Evolutionary conservation across 92 coral and sea anemone genomes (phyloP), one percentile per base, ranked within the genome.

Genomic region (Zoanthus gigantus): DNA sequence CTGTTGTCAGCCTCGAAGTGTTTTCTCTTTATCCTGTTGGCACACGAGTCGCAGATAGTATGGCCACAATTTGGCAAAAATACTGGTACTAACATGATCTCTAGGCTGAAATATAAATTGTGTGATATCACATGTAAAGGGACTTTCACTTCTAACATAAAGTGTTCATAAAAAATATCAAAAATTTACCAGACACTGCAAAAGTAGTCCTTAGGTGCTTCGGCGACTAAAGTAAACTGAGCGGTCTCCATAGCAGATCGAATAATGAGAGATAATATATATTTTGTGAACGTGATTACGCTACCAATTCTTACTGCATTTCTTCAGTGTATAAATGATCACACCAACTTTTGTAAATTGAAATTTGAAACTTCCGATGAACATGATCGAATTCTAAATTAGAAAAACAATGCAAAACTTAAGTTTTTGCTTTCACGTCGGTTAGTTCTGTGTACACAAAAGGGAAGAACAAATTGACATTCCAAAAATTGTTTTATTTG

Each of bases 141-240:
- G 30, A 6, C 78, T 42, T 17, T 37, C 13, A 42, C 53, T 34
- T 74, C 10, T 74, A 23, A 23, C 15, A 17, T 29, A 12, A 47
- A 74, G 15, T 0, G 0, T 42, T 29, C 13, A 48, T 9, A 11
- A 29, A 16, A 50, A 76, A 1, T 54, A 6, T 9, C 9, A 28
- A 52, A 50, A 50, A 77, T 68, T 58, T 78, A 78, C 83, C 83
- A 78, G 18, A 58, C 83, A 32, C 47, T 42, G 53, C 83, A 78
- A 9, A 58, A 34, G 65, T 78, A 56, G 42, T 34, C 53, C 0
- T 53, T 44, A 7, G 83, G 83, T 57, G 83, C 65, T 32, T 78
- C 83, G 31, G 52, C 83, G 32, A 78, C 46, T 32, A 78, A 4
- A 0, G 18, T 58, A 11, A 8, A 78, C 17, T 32, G 30, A 78